Evolutionary conservation across 2,113 vertebrate species (phyloP).

Genomic region (Chloropsis hardwickii): DNA sequence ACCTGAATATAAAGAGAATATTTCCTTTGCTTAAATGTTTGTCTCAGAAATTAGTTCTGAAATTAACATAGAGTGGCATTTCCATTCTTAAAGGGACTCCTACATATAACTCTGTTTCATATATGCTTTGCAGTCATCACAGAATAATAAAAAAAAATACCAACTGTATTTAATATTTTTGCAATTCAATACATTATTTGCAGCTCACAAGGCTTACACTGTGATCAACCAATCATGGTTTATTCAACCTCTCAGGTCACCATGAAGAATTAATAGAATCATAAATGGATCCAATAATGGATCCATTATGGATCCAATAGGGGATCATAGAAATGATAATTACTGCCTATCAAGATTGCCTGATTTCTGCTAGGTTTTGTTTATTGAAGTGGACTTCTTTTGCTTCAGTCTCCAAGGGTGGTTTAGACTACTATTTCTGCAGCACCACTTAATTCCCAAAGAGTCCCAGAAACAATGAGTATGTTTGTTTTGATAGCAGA

Average conservation of each 20-base stretch:
- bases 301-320: too few species aligned
- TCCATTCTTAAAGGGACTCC: neutral
- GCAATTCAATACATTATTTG: neutral
- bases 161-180: neutral
- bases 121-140: neutral
- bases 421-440: neutral
- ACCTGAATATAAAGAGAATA: neutral
- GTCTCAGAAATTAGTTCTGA: neutral
- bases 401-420: neutral
- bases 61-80: neutral
- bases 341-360: neutral
- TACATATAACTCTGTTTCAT: neutral
- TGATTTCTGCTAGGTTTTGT: neutral
- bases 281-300: too few species aligned
- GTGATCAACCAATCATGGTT: neutral
- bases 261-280: neutral
- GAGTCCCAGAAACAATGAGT: neutral
- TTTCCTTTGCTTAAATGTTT: neutral
- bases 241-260: neutral
- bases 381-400: neutral
- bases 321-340: neutral
- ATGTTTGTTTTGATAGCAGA: neutral
- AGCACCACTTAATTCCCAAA: neutral
- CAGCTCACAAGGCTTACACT: neutral
- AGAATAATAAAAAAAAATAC: neutral